phyloP scores from a whole-genome alignment of 2,797 vertebrate genomes.

The Spondyliosoma cantharus region DNA sequence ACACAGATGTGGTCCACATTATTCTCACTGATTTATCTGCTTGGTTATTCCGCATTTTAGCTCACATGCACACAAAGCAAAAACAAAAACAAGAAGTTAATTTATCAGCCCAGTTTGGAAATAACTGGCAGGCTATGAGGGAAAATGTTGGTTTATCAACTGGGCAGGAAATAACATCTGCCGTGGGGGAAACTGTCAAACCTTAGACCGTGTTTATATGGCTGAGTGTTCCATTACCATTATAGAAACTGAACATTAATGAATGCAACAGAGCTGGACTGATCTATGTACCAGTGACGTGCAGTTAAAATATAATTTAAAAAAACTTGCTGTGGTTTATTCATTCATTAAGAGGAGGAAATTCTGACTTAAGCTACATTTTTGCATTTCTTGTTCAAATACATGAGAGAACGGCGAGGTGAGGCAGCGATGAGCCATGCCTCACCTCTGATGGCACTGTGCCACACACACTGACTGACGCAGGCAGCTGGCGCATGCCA shows the following conservation, averaged over 20 bases:
- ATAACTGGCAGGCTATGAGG: background rate
- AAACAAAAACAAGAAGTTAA: constrained; percentile 22
- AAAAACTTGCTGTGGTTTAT: too few species aligned
- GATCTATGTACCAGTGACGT: too few species aligned
- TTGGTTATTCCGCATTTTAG: constrained; percentile 21
- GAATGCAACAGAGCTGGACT: background rate
- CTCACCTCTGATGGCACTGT: too few species aligned
- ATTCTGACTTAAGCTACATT: too few species aligned
- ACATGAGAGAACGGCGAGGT: too few species aligned
- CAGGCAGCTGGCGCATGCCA: too few species aligned
- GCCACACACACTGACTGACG: too few species aligned
- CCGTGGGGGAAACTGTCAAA: background rate
- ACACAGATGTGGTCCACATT: constrained; percentile 53
- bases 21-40: constrained; percentile 46
- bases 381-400: too few species aligned
- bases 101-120: constrained; percentile 30
- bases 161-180: background rate
- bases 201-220: background rate
- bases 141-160: background rate
- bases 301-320: too few species aligned
- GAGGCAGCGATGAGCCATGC: too few species aligned
- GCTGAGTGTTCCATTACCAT: constrained; percentile 1
- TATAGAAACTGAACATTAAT: constrained; percentile 1
- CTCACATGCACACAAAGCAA: background rate
- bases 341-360: too few species aligned